These are phyloP conservation scores for Pungitius pungitius DNA, from an alignment of 2,113 vertebrate species.

Conservation along the genomic window DNA sequence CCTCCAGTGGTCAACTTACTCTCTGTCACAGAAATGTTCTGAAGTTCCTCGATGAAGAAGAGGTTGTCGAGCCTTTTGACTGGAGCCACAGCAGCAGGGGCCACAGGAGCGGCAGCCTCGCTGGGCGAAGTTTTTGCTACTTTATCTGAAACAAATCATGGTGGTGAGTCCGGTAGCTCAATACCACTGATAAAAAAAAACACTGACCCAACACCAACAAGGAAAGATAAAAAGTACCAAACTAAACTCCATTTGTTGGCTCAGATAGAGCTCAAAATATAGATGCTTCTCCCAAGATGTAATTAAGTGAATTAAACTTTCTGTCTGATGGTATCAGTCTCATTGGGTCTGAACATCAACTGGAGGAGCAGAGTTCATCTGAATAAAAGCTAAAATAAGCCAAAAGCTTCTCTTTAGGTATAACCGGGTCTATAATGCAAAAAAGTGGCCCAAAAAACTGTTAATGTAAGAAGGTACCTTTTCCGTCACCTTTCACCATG, in stretches of 20 bases:
- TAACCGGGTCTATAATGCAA: background rate
- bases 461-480: background rate
- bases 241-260: background rate
- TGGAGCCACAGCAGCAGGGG: slow-evolving; percentile 69
- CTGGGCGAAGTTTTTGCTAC: slow-evolving; percentile 32
- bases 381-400: background rate
- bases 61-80: slow-evolving; percentile 87
- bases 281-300: background rate
- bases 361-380: background rate
- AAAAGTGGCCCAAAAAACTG: background rate
- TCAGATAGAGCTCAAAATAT: background rate
- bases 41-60: slow-evolving; percentile 93
- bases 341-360: background rate
- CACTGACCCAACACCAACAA: background rate
- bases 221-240: background rate
- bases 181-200: background rate
- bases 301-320: background rate
- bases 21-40: slow-evolving; percentile 85
- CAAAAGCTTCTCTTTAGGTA: background rate
- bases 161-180: background rate
- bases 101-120: slow-evolving; percentile 56
- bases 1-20: slow-evolving; percentile 80
- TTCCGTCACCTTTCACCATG: slow-evolving; percentile 91
- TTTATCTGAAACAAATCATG: slow-evolving; percentile 82
- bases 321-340: background rate